Base-by-base conservation (phyloP, 2,888 invertebrate species). In the Ennomos fuscantarius region DNA sequence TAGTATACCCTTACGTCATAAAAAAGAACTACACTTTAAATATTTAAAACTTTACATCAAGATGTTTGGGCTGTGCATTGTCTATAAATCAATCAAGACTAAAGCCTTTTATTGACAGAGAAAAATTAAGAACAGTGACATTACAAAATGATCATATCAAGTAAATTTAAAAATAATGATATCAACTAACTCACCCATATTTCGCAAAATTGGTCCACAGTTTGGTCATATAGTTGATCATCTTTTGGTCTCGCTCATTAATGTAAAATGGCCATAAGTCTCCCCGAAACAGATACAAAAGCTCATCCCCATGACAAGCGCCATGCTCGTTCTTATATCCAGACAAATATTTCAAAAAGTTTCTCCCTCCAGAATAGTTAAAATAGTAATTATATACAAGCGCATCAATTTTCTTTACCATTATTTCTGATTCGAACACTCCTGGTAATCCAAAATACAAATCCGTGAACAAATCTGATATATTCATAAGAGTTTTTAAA, bases 131-230 rank as follows among this genome's bases (percentile, higher is more conserved):
- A 24, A 24, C 24, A 24, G 24, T 24, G 6, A 24, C 24, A 24
- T 24, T 24, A 24, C 3, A 6, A 24, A 6, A 6, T 0, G 1
- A 24, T 24, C 3, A 24, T 1, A 24, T 2, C 3, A n/a, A 24
- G 1, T 3, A 24, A 24, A 2, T 1, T 24, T 24, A 2, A 24
- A 24, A 50, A 36, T 9, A 50, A 10, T 12, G 36, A 33, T 1
- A 12, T 12, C 1, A 8, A 15, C 10, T 2, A 42, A 73, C 76
- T 11, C 69, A 91, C 91, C 89, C 84, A 62, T 82, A 82, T 77
- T 89, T 90, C 3, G 90, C 91, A 61, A 91, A 91, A 64, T 91
- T 84, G 0, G 83, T 86, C 91, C 91, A 91, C 71, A 90, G 67
- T 42, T 73, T 76, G 1, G 89, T 87, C 70, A 91, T 80, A 62